Percentiles rank a stretch among this genome's conserved stretches.
Evolutionary conservation across 2,888 invertebrate species (phyloP).

Genomic region (Quadroppia sp.): DNA sequence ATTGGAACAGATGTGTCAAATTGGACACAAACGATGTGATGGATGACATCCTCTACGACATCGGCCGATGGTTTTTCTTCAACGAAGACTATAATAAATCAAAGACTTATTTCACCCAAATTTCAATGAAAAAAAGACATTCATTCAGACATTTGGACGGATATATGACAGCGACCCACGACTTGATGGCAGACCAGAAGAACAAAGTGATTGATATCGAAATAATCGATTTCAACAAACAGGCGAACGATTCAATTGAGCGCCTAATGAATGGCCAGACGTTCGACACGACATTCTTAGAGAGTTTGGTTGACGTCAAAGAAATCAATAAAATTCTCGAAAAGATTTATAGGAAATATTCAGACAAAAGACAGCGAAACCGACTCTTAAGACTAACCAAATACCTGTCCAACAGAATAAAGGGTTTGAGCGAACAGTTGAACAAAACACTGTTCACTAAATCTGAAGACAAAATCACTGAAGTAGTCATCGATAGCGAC

Average conservation of each 20-base stretch:
- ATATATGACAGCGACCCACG: constrained; percentile 31
- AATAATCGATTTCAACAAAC: constrained; percentile 32
- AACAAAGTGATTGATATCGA: constrained; percentile 5
- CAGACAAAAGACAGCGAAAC: constrained; percentile 16
- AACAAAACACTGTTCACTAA: constrained; percentile 9
- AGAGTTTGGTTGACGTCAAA: background rate
- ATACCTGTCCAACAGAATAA: constrained; percentile 26
- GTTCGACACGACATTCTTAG: constrained; percentile 26
- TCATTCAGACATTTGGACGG: constrained; percentile 39
- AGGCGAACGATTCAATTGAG: constrained; percentile 24
- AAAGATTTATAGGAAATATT: background rate
- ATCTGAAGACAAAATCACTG: background rate
- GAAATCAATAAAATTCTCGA: constrained; percentile 11
- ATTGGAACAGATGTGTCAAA: constrained; percentile 34
- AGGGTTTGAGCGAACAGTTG: constrained; percentile 4
- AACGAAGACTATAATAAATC: constrained; percentile 47
- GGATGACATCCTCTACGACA: constrained; percentile 43
- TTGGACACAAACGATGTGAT: constrained; percentile 27
- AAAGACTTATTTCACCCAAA: constrained; percentile 43
- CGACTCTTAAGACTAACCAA: constrained; percentile 10
- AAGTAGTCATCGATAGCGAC: constrained; percentile 14
- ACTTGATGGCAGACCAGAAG: background rate
- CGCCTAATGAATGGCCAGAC: constrained; percentile 26
- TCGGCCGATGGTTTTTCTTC: constrained; percentile 47
- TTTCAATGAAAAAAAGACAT: constrained; percentile 14